phyloP scores from a whole-genome alignment of 2,797 vertebrate genomes.

The Chrosomus eos region DNA sequence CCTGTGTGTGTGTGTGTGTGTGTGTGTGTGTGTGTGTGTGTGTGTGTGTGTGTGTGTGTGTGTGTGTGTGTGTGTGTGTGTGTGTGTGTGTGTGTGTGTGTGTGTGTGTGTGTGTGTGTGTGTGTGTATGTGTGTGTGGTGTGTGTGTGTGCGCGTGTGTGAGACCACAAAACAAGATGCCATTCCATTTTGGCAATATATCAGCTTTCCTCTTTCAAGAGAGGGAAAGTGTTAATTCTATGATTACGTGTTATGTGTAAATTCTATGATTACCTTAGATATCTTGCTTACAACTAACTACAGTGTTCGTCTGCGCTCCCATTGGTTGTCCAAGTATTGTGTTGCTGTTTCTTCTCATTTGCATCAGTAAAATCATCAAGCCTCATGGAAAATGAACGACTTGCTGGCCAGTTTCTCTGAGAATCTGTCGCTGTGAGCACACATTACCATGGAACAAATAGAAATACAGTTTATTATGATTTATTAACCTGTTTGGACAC shows the following conservation, averaged over 20 bases:
- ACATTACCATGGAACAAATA: background rate
- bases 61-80: too few relatives aligned
- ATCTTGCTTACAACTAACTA: background rate
- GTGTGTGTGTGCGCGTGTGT: too few relatives aligned
- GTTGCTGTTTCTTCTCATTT: slow-evolving; percentile 1
- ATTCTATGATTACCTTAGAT: background rate
- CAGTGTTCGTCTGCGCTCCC: background rate
- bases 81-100: too few relatives aligned
- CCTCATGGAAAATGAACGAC: background rate
- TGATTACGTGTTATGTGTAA: too few relatives aligned
- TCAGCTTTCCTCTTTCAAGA: background rate
- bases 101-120: too few relatives aligned
- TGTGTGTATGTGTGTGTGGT: too few relatives aligned
- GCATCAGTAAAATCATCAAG: background rate
- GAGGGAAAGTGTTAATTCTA: too few relatives aligned
- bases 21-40: too few relatives aligned
- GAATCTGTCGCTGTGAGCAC: background rate
- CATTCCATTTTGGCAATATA: background rate
- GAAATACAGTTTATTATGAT: background rate
- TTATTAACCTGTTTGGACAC: background rate
- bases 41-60: too few relatives aligned
- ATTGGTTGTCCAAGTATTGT: background rate
- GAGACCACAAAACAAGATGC: background rate
- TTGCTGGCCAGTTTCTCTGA: background rate
- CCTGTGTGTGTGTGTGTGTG: too few relatives aligned